A percentile compares a stretch with the other conserved stretches of the same genome.
Evolutionary conservation across 2,888 invertebrate species (phyloP).

Genomic region (Orthosia gracilis): DNA sequence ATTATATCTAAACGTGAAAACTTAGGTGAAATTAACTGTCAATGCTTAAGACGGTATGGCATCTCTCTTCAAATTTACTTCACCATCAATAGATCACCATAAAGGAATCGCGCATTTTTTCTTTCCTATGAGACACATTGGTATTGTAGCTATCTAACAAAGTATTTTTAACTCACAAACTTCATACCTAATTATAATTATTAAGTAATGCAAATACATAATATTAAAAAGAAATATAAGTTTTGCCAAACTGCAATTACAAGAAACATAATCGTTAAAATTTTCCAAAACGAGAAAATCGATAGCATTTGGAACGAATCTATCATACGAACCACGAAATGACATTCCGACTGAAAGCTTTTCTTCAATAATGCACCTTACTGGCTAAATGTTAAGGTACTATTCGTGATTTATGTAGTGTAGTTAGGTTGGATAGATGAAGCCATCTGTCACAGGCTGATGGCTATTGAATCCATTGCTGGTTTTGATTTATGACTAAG

Average conservation of each 20-base stretch:
- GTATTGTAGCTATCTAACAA: too few species aligned
- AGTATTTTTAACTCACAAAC: too few species aligned
- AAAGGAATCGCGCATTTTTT: too few species aligned
- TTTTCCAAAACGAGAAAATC: slow-evolving; percentile 42
- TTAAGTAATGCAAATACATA: too few species aligned
- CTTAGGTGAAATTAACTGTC: too few species aligned
- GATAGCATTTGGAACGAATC: slow-evolving; percentile 52
- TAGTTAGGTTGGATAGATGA: slow-evolving; percentile 12
- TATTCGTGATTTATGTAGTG: neutral
- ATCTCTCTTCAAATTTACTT: too few species aligned
- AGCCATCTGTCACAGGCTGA: slow-evolving; percentile 64
- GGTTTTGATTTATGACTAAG: slow-evolving; percentile 64
- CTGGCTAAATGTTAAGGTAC: neutral
- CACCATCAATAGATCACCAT: too few species aligned
- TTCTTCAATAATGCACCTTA: slow-evolving; percentile 29
- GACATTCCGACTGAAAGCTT: neutral
- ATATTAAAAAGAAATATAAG: neutral
- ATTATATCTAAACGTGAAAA: too few species aligned
- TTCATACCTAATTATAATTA: too few species aligned
- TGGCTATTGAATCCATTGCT: slow-evolving; percentile 62
- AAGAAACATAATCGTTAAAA: slow-evolving; percentile 37
- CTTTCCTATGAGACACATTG: too few species aligned
- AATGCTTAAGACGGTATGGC: too few species aligned
- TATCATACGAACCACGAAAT: slow-evolving; percentile 44
- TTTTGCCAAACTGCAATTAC: slow-evolving; percentile 24